Percentiles rank a stretch among this genome's conserved stretches.
These are phyloP conservation scores for Palythoa grandis DNA, from an alignment of 92 coral and sea anemone genomes.

Conservation along the genomic window DNA sequence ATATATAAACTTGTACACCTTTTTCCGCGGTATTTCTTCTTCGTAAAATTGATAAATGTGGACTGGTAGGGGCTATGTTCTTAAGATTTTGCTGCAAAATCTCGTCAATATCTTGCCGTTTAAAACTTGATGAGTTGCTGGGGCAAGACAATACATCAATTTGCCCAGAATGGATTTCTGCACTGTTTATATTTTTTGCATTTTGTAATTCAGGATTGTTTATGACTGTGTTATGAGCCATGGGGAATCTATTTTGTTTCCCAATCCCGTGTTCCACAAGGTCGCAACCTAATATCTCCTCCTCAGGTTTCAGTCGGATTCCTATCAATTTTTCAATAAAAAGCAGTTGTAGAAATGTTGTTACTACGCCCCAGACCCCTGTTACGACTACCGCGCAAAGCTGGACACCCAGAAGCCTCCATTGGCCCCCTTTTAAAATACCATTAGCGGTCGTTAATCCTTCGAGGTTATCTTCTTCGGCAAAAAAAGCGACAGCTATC, in stretches of 20 bases:
- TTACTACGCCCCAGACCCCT: conserved; percentile 72
- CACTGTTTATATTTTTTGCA: background rate
- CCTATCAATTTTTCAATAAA: conserved; percentile 66
- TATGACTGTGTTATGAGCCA: too few species aligned
- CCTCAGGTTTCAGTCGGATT: conserved; percentile 72
- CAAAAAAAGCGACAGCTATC: conserved; percentile 80
- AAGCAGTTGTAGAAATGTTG: conserved; percentile 58
- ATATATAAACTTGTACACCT: conserved; percentile 12
- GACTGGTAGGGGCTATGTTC: background rate
- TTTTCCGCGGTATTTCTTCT: conserved; percentile 11
- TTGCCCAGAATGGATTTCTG: too few species aligned
- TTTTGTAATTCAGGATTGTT: background rate
- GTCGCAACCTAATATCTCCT: conserved; percentile 76
- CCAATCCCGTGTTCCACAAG: conserved; percentile 78
- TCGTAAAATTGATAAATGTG: background rate
- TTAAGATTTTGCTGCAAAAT: background rate
- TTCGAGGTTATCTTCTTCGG: conserved; percentile 68
- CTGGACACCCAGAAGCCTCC: conserved; percentile 77
- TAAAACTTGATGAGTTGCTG: background rate
- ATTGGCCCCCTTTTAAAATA: conserved; percentile 72
- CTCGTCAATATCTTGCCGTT: background rate
- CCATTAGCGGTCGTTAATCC: conserved; percentile 64
- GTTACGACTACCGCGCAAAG: conserved; percentile 60
- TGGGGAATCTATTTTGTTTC: background rate
- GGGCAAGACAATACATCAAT: background rate